Base-by-base conservation (phyloP, 2,797 vertebrate genomes). In the Tiaroga cobitis region DNA sequence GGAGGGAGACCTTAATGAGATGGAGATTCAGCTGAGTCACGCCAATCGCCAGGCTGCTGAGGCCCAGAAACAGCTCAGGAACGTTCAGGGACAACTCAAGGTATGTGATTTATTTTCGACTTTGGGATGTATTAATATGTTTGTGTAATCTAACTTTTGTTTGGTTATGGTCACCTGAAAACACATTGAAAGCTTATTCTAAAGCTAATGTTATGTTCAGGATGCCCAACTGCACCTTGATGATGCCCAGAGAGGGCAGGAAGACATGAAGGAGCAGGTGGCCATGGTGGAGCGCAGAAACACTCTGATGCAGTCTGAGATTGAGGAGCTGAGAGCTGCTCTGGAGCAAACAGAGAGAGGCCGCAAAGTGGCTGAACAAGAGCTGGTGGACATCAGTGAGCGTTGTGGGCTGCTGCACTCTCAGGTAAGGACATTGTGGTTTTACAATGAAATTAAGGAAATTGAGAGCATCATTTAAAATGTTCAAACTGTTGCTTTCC, bases 1-100 rank as follows among this genome's bases (percentile, higher is more conserved):
- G 96, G 97, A 97, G 86, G 95, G 96, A 80, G 96, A 96, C 68
- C 93, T 96, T 82, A 96, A 95, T 5, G 97, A 97, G 90, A 97
- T 97, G 88, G 96, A 97, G 92, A 96, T 96, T 3, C 95, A 97
- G n/a, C 94, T 95, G 87, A 88, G 95, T 32, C 94, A 96, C 85
- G 92, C 93, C 75, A 95, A 94, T 79, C 91, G 92, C 86, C 95
- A 95, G 89, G 75, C 75, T 59, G 21, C 51, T 77, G 75, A 59
- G 34, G 75, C 51, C 51, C 75, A 77, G 75, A 77, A 77, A 77
- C 75, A 77, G 13, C 51, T 59, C 43, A 94, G 95, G 85, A 94
- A 92, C 0, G 86, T 96, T n/a, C 97, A 97, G 89, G 92, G 93
- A 80, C 97, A 96, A 95, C 87, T 94, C 90, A 78, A 61, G 75